These are phyloP conservation scores for Callospermophilus lateralis DNA, from an alignment of 2,113 vertebrate species.

Conservation along the genomic window DNA sequence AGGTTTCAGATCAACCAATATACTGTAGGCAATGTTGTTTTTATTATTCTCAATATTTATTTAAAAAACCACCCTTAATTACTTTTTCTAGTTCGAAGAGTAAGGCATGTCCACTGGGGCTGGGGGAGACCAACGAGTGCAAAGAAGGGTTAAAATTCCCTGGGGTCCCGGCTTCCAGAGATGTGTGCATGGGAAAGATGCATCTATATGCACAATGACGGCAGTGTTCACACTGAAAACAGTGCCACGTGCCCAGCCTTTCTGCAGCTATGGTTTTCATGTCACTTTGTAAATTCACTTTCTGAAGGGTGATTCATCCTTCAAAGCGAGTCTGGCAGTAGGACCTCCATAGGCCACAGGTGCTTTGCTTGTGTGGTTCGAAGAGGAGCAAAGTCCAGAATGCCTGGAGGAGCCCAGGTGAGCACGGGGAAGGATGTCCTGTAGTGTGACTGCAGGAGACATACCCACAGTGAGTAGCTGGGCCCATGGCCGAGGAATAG, in stretches of 20 bases:
- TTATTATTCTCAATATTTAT: neutral
- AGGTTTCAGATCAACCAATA: neutral
- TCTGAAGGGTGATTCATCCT: neutral
- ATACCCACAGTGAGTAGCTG: neutral
- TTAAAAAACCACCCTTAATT: neutral
- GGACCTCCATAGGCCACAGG: neutral
- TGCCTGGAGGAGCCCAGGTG: neutral
- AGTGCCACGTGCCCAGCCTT: neutral
- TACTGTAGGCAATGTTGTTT: neutral
- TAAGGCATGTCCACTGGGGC: neutral
- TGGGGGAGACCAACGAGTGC: neutral
- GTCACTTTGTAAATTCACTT: neutral
- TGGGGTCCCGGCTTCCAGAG: too few relatives aligned
- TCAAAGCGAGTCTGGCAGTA: neutral
- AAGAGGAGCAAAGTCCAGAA: neutral
- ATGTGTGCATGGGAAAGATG: too few relatives aligned
- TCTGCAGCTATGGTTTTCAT: neutral
- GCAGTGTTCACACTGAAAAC: neutral
- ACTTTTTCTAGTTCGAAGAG: neutral
- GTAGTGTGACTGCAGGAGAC: neutral
- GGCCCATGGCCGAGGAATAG: rapidly evolving
- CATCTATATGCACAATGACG: neutral
- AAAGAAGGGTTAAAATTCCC: neutral
- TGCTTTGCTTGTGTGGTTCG: neutral
- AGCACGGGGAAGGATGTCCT: neutral